phyloP scores from a whole-genome alignment of 2,888 invertebrate species.

The Malthinus seriepunctatus region DNA sequence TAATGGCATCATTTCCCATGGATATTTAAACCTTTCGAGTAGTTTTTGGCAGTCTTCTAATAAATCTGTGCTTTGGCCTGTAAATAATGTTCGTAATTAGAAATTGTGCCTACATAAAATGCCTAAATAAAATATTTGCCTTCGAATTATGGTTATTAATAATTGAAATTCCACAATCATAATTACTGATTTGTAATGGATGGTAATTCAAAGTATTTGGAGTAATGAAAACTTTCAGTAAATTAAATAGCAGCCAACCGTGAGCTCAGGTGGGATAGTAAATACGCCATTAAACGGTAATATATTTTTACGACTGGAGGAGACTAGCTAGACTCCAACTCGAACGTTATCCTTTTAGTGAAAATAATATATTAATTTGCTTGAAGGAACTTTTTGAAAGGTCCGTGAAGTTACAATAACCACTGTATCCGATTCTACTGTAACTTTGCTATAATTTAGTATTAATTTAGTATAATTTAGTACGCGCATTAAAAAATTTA shows the following conservation, averaged over 20 bases:
- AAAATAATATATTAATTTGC: too few species aligned
- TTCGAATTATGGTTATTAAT: too few species aligned
- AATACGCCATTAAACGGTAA: conserved; percentile 46
- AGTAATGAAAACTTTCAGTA: conserved; percentile 8
- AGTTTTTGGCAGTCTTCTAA: conserved; percentile 76
- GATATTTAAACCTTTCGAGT: conserved; percentile 75
- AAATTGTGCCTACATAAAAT: conserved; percentile 12
- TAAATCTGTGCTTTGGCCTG: conserved; percentile 57
- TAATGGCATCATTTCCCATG: conserved; percentile 80
- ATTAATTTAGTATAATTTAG: too few species aligned
- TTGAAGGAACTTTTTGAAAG: too few species aligned
- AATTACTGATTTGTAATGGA: neutral
- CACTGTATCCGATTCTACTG: too few species aligned
- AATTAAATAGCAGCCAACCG: conserved; percentile 26
- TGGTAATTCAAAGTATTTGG: neutral
- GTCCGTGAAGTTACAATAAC: too few species aligned
- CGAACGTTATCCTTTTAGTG: neutral
- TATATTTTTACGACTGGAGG: conserved; percentile 48
- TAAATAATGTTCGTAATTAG: conserved; percentile 23
- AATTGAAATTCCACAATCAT: too few species aligned
- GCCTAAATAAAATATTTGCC: too few species aligned
- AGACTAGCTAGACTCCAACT: conserved; percentile 25
- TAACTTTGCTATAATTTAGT: too few species aligned
- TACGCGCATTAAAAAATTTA: too few species aligned
- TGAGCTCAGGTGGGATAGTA: conserved; percentile 46